Conservation (phyloP, 2,888 invertebrate species). For the Ferdinandea cuprea region DNA sequence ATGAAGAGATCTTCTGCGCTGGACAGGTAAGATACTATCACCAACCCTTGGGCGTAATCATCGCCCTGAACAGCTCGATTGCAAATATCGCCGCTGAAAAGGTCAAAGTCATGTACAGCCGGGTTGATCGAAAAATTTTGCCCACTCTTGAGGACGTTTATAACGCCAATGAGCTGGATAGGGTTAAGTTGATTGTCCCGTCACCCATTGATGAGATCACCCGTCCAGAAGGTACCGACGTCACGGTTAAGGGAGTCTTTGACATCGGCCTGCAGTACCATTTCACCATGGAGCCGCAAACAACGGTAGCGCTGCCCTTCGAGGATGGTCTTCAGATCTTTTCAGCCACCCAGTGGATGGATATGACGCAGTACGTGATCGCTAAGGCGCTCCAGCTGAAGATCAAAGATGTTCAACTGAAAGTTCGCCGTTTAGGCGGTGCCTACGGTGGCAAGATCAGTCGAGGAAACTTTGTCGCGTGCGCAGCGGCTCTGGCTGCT, state of each 20-base stretch:
- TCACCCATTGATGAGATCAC: slow-evolving; percentile 76
- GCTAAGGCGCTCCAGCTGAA: slow-evolving; percentile 85
- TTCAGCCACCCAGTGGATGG: slow-evolving; percentile 87
- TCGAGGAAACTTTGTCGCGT: slow-evolving; percentile 85
- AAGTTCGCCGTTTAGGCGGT: slow-evolving; percentile 90
- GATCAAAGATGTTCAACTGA: slow-evolving; percentile 88
- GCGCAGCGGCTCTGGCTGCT: slow-evolving; percentile 89
- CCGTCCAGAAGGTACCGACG: slow-evolving; percentile 75
- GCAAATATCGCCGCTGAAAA: slow-evolving; percentile 85
- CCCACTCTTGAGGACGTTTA: slow-evolving; percentile 74
- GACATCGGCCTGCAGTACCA: slow-evolving; percentile 88
- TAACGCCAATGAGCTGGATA: slow-evolving; percentile 37
- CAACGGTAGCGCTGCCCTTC: slow-evolving; percentile 86
- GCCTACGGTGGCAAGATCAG: slow-evolving; percentile 91
- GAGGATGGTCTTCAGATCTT: slow-evolving; percentile 90
- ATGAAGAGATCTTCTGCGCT: slow-evolving; percentile 82
- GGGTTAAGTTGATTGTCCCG: slow-evolving; percentile 77
- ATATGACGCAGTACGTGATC: slow-evolving; percentile 85
- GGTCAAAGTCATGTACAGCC: slow-evolving; percentile 82
- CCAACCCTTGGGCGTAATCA: slow-evolving; percentile 90
- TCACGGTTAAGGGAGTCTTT: slow-evolving; percentile 83
- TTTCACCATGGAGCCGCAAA: slow-evolving; percentile 90
- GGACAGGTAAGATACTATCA: slow-evolving; percentile 85
- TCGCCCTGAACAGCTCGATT: slow-evolving; percentile 86
- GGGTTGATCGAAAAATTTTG: slow-evolving; percentile 46